Conservation (phyloP, 2,797 vertebrate genomes). For the Sebastes minor region DNA sequence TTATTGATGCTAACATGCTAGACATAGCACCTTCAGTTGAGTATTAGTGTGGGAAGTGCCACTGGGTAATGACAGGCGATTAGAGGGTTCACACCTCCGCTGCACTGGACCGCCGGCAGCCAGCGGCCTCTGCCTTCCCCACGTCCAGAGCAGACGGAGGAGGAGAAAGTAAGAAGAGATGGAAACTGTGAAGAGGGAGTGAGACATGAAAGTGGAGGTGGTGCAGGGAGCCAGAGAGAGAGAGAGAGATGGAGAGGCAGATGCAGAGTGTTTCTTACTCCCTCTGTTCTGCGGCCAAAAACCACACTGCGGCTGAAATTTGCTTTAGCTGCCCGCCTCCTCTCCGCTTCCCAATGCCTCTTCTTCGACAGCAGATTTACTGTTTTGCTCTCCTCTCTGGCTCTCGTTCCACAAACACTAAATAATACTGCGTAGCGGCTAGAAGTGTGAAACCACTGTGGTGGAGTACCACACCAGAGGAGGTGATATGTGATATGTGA, state of each 20-base stretch:
- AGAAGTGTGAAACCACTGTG: constrained; percentile 39
- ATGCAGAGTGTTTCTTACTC: constrained; percentile 38
- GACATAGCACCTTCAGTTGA: constrained; percentile 29
- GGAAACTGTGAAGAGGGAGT: constrained; percentile 12
- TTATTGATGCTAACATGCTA: constrained; percentile 46
- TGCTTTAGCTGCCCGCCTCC: constrained; percentile 35
- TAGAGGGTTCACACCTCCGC: constrained; percentile 63
- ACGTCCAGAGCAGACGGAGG: constrained; percentile 15
- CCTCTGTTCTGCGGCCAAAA: constrained; percentile 51
- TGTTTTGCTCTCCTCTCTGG: constrained; percentile 24
- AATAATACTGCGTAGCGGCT: constrained; percentile 29
- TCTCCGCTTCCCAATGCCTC: constrained; percentile 20
- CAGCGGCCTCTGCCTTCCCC: constrained; percentile 4
- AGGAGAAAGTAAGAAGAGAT: background rate
- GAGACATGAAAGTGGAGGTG: constrained; percentile 41
- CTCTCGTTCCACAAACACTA: constrained; percentile 38
- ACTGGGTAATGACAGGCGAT: constrained; percentile 54
- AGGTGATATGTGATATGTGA: constrained; percentile 29
- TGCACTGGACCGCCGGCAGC: constrained; percentile 35
- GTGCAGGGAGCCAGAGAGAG: background rate
- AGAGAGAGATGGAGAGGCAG: constrained; percentile 23
- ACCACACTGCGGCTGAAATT: constrained; percentile 42
- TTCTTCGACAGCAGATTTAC: constrained; percentile 43
- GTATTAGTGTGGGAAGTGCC: constrained; percentile 45
- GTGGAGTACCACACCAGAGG: constrained; percentile 40